A percentile compares a stretch with the other conserved stretches of the same genome.
phyloP scores from a whole-genome alignment of 2,113 vertebrate genomes.

The Pluvialis apricaria region DNA sequence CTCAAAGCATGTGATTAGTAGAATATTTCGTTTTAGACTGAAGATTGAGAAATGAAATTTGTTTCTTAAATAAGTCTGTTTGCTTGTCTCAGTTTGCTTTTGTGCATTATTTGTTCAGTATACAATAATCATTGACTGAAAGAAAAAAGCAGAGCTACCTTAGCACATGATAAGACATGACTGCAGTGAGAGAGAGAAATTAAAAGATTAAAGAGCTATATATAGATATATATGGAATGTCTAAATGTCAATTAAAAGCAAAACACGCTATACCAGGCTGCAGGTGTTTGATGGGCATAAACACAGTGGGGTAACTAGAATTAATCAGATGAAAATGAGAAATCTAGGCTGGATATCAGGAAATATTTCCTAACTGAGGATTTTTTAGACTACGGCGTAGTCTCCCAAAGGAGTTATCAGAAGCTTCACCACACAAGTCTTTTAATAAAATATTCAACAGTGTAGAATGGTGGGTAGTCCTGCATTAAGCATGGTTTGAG shows the following conservation, averaged over 20 bases:
- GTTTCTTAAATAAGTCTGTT: neutral
- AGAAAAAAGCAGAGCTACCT: neutral
- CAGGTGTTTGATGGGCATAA: conserved; percentile 49
- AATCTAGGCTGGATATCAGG: conserved; percentile 48
- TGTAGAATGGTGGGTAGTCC: neutral
- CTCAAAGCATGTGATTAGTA: neutral
- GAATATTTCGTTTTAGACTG: neutral
- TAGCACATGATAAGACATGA: neutral
- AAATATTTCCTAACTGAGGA: conserved; percentile 9
- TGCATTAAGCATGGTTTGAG: neutral
- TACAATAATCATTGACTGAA: neutral
- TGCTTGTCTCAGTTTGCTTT: neutral
- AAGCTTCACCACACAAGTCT: neutral
- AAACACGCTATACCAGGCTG: neutral
- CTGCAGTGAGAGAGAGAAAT: neutral
- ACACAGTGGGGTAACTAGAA: conserved; percentile 46
- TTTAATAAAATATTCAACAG: conserved; percentile 17
- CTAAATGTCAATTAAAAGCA: conserved; percentile 43
- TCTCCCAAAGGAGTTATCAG: conserved; percentile 23
- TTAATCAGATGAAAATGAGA: conserved; percentile 61
- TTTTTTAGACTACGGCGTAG: neutral
- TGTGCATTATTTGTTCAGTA: neutral
- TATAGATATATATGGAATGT: neutral
- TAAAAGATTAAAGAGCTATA: conserved; percentile 27
- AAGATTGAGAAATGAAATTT: neutral